Evolutionary conservation across 2,888 invertebrate species (phyloP), one percentile per base, ranked within the genome.

Genomic region (Adelognathus sp.): DNA sequence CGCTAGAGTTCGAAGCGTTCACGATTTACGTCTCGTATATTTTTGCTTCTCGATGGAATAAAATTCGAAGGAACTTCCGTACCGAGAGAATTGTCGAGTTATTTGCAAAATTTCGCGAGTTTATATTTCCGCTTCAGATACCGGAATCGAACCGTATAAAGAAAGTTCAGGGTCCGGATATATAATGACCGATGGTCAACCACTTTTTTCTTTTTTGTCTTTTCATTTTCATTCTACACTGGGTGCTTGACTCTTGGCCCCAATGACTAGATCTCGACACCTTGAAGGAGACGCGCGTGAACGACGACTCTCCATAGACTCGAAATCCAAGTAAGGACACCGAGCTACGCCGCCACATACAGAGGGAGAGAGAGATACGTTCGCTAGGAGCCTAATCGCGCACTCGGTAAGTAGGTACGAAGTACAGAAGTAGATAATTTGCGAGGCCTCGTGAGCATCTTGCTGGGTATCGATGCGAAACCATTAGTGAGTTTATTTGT

Each of bases 261-360:
- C 73, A 33, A 77, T 77, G 69, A 73, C 64, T 71, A 64, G 67
- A 54, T 60, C 69, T 31, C 69, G 58, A 74, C 69, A 78, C 74
- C 64, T 78, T 64, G 78, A 78, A 52, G 31, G 46, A 46, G 77
- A 69, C 63, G 9, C 31, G 50, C 24, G 21, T 50, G 21, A n/a
- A 58, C 33, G 24, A 11, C 46, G 29, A 60, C 56, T 56, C 50
- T 44, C 46, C 61, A 41, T 52, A 71, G 61, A 52, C 52, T 29
- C 72, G 63, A 77, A 69, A 69, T 60, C 70, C 78, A 78, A 70
- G 63, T 74, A 78, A 74, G 78, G 78, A 70, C 41, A 70, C 50
- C 14, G 39, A 36, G 11, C 36, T 33, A 24, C 33, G 60, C 60
- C 60, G 21, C 33, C 18, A 14, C 41, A 7, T n/a, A n/a, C n/a